These are phyloP conservation scores for Leucophora obtusa DNA, from an alignment of 2,888 invertebrate genomes.

Conservation along the genomic window DNA sequence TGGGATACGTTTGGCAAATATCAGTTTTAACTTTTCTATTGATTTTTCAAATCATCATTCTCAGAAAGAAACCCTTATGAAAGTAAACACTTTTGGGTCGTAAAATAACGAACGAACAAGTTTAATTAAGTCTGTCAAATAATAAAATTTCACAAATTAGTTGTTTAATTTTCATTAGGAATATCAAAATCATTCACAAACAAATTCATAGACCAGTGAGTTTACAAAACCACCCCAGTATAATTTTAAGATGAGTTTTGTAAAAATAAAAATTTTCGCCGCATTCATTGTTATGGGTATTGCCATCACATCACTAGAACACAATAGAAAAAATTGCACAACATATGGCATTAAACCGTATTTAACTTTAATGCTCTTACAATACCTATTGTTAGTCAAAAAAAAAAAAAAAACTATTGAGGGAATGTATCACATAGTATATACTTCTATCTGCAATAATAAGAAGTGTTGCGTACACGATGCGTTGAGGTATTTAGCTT, in stretches of 20 bases:
- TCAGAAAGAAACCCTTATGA: conserved; percentile 31
- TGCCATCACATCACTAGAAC: conserved; percentile 37
- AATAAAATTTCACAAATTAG: conserved; percentile 56
- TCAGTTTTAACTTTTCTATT: conserved; percentile 24
- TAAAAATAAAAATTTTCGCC: not conserved
- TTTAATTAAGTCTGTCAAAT: conserved; percentile 55
- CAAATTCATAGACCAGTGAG: conserved; percentile 44
- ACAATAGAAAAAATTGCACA: conserved; percentile 61
- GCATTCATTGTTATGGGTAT: conserved; percentile 21
- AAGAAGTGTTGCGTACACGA: conserved; percentile 48
- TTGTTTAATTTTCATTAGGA: conserved; percentile 59
- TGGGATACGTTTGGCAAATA: not conserved
- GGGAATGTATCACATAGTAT: not conserved
- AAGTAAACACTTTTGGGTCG: conserved; percentile 10
- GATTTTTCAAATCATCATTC: conserved; percentile 12
- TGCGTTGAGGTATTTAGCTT: conserved; percentile 48
- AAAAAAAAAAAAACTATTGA: not conserved
- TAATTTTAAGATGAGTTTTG: not conserved
- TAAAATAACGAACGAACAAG: conserved; percentile 22
- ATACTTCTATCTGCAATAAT: not conserved
- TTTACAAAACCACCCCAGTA: conserved; percentile 41
- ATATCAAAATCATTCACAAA: conserved; percentile 44
- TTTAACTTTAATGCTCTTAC: conserved; percentile 60
- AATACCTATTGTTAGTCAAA: conserved; percentile 35
- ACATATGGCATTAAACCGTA: conserved; percentile 66